Base-by-base conservation (phyloP, 2,113 vertebrate species). In the human (Homo sapiens) region DNA sequence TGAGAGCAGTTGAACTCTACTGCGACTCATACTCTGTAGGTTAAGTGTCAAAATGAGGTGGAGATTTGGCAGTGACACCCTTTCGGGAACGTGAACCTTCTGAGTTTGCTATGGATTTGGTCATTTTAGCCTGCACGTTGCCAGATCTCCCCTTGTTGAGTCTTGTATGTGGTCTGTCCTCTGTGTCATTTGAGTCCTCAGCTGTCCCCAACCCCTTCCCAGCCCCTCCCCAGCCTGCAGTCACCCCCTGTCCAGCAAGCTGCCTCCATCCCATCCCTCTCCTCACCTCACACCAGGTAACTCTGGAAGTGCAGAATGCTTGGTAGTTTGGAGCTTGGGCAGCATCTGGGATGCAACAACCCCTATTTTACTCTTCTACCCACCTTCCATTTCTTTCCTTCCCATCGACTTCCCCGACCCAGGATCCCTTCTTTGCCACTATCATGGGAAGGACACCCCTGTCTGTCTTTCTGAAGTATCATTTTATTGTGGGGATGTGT, bases 1-100 rank as follows among this genome's bases (percentile, higher is more conserved):
- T 18, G 50, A 97, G 75, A 97, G 70, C 76, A 90, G 86, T 91
- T 93, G 87, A 96, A 85, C 45, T 92, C 27, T 38, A 55, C 94
- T 96, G 93, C n/a, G 0, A 90, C 89, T 95, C 50, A 52, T 48
- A 81, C 17, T 90, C 45, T 89, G 55, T 97, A 78, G 12, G 32
- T 93, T 79, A 35, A 38, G 30, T 96, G 93, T 96, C 61, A 66
- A 61, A 38, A 43, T 76, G 68, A 93, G 43, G 87, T 38, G 68
- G 97, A 96, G 91, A 17, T 96, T 91, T 97, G 97, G 86, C 93
- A 95, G 59, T 94, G 61, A 80, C 76, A 78, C 1, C 40, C 82
- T 82, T 93, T 88, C 30, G 40, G 73, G 59, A 76, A 81, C 30
- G 68, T 48, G 57, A 95, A 85, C 22, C 59, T 94, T 95, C n/a